Percentiles rank a stretch among this genome's conserved stretches.
These are phyloP conservation scores for Lagopus muta DNA, from an alignment of 2,113 vertebrate species.

Conservation along the genomic window DNA sequence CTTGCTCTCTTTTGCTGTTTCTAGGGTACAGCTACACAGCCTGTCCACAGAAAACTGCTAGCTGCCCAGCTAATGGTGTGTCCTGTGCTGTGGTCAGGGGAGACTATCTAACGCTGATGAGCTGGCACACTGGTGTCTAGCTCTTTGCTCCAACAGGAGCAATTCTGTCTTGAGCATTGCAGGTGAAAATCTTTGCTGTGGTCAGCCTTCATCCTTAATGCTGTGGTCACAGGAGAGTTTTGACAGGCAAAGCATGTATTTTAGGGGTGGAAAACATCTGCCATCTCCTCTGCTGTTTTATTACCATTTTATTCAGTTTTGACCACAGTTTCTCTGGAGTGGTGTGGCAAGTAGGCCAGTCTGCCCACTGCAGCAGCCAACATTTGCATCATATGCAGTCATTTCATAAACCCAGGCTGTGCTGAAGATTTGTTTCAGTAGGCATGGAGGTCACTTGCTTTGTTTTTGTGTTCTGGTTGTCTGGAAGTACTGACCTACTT, in stretches of 20 bases:
- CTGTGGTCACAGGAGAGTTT: not conserved
- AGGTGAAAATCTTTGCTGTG: not conserved
- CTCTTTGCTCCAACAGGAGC: not conserved
- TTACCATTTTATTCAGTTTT: not conserved
- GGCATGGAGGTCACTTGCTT: constrained; percentile 19
- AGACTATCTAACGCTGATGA: not conserved
- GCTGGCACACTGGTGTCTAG: not conserved
- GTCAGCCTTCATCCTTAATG: not conserved
- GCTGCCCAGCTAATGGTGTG: not conserved
- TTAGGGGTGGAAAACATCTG: not conserved
- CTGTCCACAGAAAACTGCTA: not conserved
- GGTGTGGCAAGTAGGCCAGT: not conserved
- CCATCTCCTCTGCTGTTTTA: not conserved
- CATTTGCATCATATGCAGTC: constrained; percentile 29
- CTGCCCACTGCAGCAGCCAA: not conserved
- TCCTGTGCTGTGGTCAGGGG: not conserved
- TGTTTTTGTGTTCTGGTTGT: constrained; percentile 50
- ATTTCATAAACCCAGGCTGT: constrained; percentile 39
- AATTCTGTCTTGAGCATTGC: not conserved
- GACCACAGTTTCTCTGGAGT: not conserved
- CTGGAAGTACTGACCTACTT: constrained; percentile 44
- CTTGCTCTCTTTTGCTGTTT: not conserved
- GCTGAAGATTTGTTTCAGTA: constrained; percentile 23
- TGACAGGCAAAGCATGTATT: fast-evolving
- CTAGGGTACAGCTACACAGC: not conserved